phyloP scores from a whole-genome alignment of 2,888 invertebrate genomes.

The Ennomos erosarius region DNA sequence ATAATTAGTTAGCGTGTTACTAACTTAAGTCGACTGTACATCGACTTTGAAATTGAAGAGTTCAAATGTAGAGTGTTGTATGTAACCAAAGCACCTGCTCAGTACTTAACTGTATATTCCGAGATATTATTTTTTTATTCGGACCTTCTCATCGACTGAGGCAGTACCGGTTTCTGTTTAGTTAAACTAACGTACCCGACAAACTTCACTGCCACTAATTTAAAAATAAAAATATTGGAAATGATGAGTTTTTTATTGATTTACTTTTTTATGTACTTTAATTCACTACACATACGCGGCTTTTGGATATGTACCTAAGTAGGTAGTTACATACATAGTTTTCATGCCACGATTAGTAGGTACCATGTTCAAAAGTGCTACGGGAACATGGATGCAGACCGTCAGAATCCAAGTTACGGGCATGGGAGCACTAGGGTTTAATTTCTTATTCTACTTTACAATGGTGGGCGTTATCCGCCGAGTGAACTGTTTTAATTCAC shows the following conservation, averaged over 20 bases:
- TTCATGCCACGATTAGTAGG: too few relatives aligned
- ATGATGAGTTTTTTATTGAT: conserved; percentile 49
- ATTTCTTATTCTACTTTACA: too few relatives aligned
- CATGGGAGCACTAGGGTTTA: too few relatives aligned
- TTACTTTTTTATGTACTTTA: too few relatives aligned
- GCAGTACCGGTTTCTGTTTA: conserved; percentile 73
- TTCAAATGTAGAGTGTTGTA: conserved; percentile 25
- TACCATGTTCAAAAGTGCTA: too few relatives aligned
- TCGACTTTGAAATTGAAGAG: conserved; percentile 21
- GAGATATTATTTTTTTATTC: conserved; percentile 63
- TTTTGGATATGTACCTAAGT: too few relatives aligned
- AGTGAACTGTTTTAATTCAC: too few relatives aligned
- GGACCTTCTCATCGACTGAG: conserved; percentile 60
- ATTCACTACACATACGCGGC: too few relatives aligned
- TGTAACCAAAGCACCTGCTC: conserved; percentile 31
- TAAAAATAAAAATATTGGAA: conserved; percentile 85
- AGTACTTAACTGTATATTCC: conserved; percentile 35
- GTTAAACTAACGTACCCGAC: conserved; percentile 71
- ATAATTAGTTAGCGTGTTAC: conserved; percentile 1
- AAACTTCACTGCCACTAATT: conserved; percentile 85
- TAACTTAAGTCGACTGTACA: conserved; percentile 20
- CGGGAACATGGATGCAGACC: too few relatives aligned
- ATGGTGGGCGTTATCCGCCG: too few relatives aligned
- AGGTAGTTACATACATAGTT: too few relatives aligned
- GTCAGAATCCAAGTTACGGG: too few relatives aligned